phyloP scores from a whole-genome alignment of 1,140 invertebrate species.

The Bombus polaris region DNA sequence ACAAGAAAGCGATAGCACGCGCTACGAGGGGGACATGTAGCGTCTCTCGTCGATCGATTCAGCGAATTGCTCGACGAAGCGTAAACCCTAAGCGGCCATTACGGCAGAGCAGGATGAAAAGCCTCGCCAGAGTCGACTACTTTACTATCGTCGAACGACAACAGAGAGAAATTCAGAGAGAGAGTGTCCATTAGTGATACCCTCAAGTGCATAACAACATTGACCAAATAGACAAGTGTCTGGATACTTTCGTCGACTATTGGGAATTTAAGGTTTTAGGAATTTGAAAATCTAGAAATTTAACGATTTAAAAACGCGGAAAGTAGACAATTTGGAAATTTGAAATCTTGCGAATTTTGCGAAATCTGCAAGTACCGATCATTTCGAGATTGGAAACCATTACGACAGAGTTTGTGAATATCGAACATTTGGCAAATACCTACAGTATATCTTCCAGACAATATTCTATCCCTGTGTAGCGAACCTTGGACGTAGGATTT shows the following conservation, averaged over 20 bases:
- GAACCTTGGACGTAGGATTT: too few relatives aligned
- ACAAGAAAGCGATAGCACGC: slow-evolving; percentile 58
- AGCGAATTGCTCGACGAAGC: slow-evolving; percentile 56
- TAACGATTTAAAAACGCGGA: too few relatives aligned
- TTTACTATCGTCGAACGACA: slow-evolving; percentile 40
- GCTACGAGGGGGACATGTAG: slow-evolving; percentile 14
- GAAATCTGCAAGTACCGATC: too few relatives aligned
- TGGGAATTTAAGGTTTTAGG: not conserved
- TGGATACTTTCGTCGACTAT: not conserved
- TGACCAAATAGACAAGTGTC: not conserved
- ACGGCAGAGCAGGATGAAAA: slow-evolving; percentile 30
- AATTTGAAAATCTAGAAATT: not conserved
- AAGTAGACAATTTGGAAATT: too few relatives aligned
- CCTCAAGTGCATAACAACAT: not conserved
- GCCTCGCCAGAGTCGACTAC: slow-evolving; percentile 31
- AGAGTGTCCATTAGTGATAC: not conserved
- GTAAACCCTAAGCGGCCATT: slow-evolving; percentile 44
- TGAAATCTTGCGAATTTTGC: too few relatives aligned
- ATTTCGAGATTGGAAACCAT: too few relatives aligned
- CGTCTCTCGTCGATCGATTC: slow-evolving; percentile 57
- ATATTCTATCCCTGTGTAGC: too few relatives aligned
- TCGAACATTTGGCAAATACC: too few relatives aligned
- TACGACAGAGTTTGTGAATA: too few relatives aligned
- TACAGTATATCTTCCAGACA: too few relatives aligned
- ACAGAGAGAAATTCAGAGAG: not conserved